These are phyloP conservation scores for Potorous gilbertii DNA, from an alignment of 2,797 vertebrate species.

Conservation along the genomic window DNA sequence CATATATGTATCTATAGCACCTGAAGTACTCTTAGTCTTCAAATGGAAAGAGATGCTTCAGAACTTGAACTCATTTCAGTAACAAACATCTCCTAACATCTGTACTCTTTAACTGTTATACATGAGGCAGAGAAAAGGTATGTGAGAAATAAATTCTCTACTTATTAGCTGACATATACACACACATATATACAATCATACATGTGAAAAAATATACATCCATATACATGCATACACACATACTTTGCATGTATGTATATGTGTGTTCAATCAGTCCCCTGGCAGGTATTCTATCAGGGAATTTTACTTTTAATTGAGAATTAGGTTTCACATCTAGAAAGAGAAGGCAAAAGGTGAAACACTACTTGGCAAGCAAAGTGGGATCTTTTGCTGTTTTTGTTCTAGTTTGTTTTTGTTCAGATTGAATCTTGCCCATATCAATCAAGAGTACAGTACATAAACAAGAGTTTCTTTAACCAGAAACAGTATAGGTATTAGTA, in stretches of 20 bases:
- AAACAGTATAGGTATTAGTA: no score
- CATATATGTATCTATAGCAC: neutral
- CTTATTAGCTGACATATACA: neutral
- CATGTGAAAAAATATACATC: no score
- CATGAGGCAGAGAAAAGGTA: neutral
- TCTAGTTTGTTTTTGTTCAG: no score
- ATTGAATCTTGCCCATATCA: no score
- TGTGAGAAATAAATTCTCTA: neutral
- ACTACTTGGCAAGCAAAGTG: no score
- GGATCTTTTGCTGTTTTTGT: no score
- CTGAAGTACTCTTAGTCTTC: constrained; percentile 18
- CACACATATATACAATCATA: no score
- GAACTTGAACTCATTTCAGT: constrained; percentile 14
- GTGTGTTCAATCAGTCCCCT: neutral
- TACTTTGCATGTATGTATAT: neutral
- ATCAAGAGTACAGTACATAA: no score
- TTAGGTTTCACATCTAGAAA: neutral
- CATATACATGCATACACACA: no score
- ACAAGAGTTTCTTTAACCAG: no score
- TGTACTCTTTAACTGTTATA: neutral
- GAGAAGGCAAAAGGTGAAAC: neutral
- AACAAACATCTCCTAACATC: neutral
- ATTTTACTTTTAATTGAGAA: neutral
- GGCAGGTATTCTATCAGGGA: neutral
- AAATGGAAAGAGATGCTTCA: neutral